Evolutionary conservation across 2,888 invertebrate genomes (phyloP).

Genomic region (Euclidia mi): DNA sequence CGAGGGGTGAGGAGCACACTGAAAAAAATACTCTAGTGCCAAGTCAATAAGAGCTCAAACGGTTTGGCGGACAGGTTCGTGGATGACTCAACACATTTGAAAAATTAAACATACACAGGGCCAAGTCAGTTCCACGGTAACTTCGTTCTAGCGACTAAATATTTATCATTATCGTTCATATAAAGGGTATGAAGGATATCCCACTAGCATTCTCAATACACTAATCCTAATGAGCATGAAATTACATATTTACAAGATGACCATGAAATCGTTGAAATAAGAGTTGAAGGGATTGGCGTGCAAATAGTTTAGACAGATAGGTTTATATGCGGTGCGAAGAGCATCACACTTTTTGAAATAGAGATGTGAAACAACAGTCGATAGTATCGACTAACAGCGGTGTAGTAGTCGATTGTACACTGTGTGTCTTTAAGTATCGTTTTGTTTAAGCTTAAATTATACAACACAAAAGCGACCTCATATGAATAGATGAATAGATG

Average conservation of each 20-base stretch:
- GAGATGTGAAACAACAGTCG: conserved; percentile 35
- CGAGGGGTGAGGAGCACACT: conserved; percentile 90
- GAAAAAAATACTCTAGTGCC: conserved; percentile 90
- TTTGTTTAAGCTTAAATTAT: conserved; percentile 31
- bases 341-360: conserved; percentile 38
- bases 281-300: conserved; percentile 46
- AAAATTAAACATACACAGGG: conserved; percentile 63
- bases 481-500: background rate
- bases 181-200: conserved; percentile 71
- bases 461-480: conserved; percentile 24
- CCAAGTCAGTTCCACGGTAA: conserved; percentile 41
- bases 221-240: conserved; percentile 88
- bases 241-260: conserved; percentile 76
- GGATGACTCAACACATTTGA: conserved; percentile 52
- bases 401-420: conserved; percentile 32
- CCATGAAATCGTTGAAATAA: conserved; percentile 43
- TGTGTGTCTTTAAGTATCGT: conserved; percentile 24
- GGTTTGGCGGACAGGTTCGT: conserved; percentile 80
- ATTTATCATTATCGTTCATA: conserved; percentile 55
- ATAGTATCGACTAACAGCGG: conserved; percentile 17
- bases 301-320: conserved; percentile 35
- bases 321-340: conserved; percentile 39
- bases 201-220: conserved; percentile 89
- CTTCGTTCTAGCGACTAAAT: conserved; percentile 56
- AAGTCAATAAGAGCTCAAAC: conserved; percentile 86